Evolutionary conservation across 2,113 vertebrate genomes (phyloP).

Genomic region (Poeciliopsis retropinna): DNA sequence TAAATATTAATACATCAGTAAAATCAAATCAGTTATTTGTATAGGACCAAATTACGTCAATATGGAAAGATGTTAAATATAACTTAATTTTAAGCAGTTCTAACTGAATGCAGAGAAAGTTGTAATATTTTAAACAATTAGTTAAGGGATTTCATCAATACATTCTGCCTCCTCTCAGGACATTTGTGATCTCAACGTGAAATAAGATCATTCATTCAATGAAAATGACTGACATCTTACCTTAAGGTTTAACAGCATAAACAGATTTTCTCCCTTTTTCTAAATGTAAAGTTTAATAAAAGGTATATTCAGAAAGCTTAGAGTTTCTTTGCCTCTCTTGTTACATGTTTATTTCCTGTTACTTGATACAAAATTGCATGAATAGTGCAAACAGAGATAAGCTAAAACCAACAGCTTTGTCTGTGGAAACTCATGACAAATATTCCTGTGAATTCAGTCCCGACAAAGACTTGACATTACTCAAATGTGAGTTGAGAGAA

Average conservation of each 20-base stretch:
- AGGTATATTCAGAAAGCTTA: background rate
- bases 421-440: background rate
- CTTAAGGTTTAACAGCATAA: background rate
- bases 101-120: no score
- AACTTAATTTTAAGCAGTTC: no score
- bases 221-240: no score
- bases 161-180: no score
- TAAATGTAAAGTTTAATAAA: background rate
- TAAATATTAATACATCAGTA: no score
- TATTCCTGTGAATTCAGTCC: background rate
- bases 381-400: constrained; percentile 9
- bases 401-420: background rate
- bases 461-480: background rate
- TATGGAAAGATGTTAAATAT: no score
- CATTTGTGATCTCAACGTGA: no score
- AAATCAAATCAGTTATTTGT: no score
- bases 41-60: no score
- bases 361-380: constrained; percentile 12
- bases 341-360: constrained; percentile 6
- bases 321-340: constrained; percentile 2
- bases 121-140: no score
- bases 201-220: no score
- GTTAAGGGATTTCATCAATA: no score
- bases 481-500: background rate
- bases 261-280: background rate